Base-by-base conservation (phyloP, 2,888 invertebrate genomes). In the Heliconius sara region DNA sequence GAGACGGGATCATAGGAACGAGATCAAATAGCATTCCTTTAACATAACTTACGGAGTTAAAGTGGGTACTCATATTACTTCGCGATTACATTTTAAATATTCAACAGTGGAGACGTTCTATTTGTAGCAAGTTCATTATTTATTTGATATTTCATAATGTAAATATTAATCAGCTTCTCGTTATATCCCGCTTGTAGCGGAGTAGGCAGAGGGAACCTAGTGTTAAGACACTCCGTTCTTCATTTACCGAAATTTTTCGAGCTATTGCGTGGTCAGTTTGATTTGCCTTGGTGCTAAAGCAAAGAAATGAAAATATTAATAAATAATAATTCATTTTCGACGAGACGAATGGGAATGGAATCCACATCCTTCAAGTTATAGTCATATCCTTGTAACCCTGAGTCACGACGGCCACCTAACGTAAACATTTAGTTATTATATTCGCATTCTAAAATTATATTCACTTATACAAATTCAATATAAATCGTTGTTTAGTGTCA, bases 1-100 rank as follows among this genome's bases (percentile, higher is more conserved):
- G 63, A 63, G 71, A 47, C 30, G 34, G 65, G 22, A 63, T 71
- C 71, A 43, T 77, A 60, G 22, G 71, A 77, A 70, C 47, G 30
- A 65, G 71, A 77, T 77, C 63, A 71, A 71, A 71, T 71, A 71
- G 63, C 71, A 9, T 65, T 63, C 65, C 71, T 52, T 34, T 60
- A 65, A 77, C 65, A 77, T 43, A 77, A 65, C 71, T 13, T 47
- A 30, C 71, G 7, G 16, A 71, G 70, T 77, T 63, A 39, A 77
- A 71, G 70, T 77, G 47, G 47, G 34, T 27, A n/a, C 71, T 63
- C 43, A 39, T 70, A 65, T 25, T 65, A n/a, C 25, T 72, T 47
- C 65, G 12, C 65, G 34, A 63, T 72, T 47, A 71, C 34, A 47
- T 72, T 73, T 73, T 73, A 34, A 60, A 73, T 60, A 73, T 73